A percentile compares a stretch with the other conserved stretches of the same genome.
Evolutionary conservation across 2,888 invertebrate genomes (phyloP).

Genomic region (Drosophila anomelani): DNA sequence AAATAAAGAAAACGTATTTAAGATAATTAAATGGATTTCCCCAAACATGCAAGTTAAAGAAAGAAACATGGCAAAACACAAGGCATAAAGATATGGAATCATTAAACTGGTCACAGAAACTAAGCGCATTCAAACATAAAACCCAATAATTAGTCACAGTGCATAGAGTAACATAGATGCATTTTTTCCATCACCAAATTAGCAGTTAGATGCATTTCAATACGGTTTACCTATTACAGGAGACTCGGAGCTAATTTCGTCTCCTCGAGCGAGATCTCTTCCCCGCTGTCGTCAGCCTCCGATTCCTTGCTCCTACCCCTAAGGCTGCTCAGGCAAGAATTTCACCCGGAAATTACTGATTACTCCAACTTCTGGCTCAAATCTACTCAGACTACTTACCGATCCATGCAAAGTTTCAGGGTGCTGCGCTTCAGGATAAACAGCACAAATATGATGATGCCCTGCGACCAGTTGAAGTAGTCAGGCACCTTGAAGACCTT

Average conservation of each 20-base stretch:
- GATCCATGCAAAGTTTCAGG: slow-evolving; percentile 48
- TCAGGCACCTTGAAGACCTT: slow-evolving; percentile 34
- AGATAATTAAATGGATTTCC: not conserved
- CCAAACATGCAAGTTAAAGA: not conserved
- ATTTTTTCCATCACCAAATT: slow-evolving; percentile 29
- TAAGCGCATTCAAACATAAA: not conserved
- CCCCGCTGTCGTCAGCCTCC: slow-evolving; percentile 45
- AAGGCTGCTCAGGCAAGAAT: slow-evolving; percentile 39
- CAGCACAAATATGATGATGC: slow-evolving; percentile 71
- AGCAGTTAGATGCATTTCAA: slow-evolving; percentile 1
- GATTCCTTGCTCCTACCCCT: slow-evolving; percentile 40
- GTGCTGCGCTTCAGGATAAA: slow-evolving; percentile 72
- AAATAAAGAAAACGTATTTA: too few relatives aligned
- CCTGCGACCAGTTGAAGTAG: slow-evolving; percentile 62
- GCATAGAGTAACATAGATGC: not conserved
- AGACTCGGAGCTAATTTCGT: slow-evolving; percentile 37
- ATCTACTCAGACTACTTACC: slow-evolving; percentile 51
- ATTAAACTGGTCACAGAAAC: not conserved
- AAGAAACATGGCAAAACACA: not conserved
- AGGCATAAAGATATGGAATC: not conserved
- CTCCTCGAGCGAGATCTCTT: slow-evolving; percentile 63
- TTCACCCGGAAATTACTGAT: slow-evolving; percentile 4
- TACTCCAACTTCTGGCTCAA: not conserved
- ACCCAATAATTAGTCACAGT: not conserved
- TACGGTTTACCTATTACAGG: slow-evolving; percentile 54